Conservation (phyloP, 2,797 vertebrate genomes). For the Neostethus bicornis region DNA sequence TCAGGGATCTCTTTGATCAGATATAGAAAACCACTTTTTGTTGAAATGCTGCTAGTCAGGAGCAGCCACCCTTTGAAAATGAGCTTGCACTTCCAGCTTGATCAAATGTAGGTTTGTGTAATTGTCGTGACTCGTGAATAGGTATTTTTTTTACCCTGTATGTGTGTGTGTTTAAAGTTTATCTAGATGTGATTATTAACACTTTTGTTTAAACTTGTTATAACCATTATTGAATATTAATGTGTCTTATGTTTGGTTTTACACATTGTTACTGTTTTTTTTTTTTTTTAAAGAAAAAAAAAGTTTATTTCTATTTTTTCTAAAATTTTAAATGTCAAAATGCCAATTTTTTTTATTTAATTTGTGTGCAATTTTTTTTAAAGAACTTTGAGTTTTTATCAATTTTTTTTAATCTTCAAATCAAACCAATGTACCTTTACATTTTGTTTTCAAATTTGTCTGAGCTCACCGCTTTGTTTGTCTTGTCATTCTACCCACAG, state of each 20-base stretch:
- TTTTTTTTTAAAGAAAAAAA: too few relatives aligned
- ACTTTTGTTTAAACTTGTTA: background rate
- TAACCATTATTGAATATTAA: background rate
- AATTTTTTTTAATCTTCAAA: too few relatives aligned
- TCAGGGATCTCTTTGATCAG: conserved; percentile 69
- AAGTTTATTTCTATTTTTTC: too few relatives aligned
- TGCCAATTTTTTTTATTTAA: too few relatives aligned
- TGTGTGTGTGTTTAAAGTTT: background rate
- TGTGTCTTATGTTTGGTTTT: too few relatives aligned
- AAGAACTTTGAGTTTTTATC: too few relatives aligned
- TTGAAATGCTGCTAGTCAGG: conserved; percentile 40
- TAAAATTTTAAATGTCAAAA: too few relatives aligned
- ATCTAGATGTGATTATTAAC: background rate
- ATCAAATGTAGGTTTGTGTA: conserved; percentile 27
- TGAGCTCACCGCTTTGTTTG: conserved; percentile 1
- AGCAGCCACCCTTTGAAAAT: conserved; percentile 60
- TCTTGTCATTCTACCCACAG: conserved; percentile 65
- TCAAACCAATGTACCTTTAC: too few relatives aligned
- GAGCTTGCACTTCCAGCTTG: conserved; percentile 37
- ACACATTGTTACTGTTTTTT: too few relatives aligned
- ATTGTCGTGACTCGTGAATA: conserved; percentile 32
- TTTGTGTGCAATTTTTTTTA: too few relatives aligned
- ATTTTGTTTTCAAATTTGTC: background rate
- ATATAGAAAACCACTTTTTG: conserved; percentile 40
- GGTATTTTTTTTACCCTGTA: background rate